Evolutionary conservation across 2,888 invertebrate genomes (phyloP).

Genomic region (Lepidochitona cinerea): DNA sequence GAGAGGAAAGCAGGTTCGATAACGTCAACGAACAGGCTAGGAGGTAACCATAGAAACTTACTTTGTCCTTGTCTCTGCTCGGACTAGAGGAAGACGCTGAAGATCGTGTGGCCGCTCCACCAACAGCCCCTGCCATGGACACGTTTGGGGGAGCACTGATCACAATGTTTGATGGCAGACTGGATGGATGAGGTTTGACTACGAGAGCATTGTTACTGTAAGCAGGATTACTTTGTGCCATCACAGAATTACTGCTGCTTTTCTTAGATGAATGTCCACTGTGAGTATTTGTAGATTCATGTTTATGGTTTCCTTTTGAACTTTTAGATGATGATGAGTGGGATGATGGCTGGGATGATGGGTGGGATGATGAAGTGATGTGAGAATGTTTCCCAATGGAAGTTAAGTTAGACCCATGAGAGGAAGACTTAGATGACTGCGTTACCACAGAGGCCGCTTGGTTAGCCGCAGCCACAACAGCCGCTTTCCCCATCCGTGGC

Average conservation of each 20-base stretch:
- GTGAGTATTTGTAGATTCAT: not conserved
- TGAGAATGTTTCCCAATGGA: not conserved
- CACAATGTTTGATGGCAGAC: not conserved
- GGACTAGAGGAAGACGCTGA: conserved; percentile 1
- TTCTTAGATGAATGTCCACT: conserved; percentile 1
- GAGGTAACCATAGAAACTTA: conserved; percentile 68
- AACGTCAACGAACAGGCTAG: too few relatives aligned
- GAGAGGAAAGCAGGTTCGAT: too few relatives aligned
- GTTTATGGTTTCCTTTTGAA: not conserved
- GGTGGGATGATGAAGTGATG: not conserved
- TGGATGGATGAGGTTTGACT: not conserved
- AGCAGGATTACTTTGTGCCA: not conserved
- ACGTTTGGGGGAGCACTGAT: conserved; percentile 70
- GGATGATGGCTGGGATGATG: not conserved
- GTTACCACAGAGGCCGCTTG: not conserved
- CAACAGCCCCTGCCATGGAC: conserved; percentile 60
- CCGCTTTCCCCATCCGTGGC: conserved; percentile 4
- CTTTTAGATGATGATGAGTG: not conserved
- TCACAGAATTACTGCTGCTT: not conserved
- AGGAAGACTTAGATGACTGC: not conserved
- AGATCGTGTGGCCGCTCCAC: conserved; percentile 26
- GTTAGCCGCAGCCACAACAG: not conserved
- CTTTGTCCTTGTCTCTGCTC: conserved; percentile 76
- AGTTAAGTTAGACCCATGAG: not conserved
- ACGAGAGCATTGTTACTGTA: not conserved